phyloP scores from a whole-genome alignment of 2,113 vertebrate genomes.

The Saccopteryx leptura region DNA sequence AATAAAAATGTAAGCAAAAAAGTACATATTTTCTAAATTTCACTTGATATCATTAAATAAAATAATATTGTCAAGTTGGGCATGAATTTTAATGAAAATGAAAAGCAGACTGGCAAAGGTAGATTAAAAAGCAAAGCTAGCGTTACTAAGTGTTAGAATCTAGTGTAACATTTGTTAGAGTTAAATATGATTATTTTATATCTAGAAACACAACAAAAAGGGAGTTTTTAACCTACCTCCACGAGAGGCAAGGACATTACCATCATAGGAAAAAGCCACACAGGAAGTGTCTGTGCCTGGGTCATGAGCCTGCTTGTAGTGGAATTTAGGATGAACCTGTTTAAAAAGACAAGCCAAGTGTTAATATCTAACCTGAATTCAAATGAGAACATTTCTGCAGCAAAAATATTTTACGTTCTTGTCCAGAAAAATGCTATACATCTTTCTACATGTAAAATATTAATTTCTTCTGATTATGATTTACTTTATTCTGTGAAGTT shows the following conservation, averaged over 20 bases:
- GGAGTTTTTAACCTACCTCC: constrained; percentile 91
- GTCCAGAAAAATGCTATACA: constrained; percentile 28
- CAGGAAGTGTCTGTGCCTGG: constrained; percentile 95
- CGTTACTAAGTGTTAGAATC: not conserved
- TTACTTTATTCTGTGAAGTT: not conserved
- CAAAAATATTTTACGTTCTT: constrained; percentile 32
- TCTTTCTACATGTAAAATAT: not conserved
- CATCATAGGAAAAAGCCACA: constrained; percentile 96
- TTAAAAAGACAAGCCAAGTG: constrained; percentile 68
- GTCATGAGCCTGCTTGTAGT: constrained; percentile 95
- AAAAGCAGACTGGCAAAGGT: not conserved
- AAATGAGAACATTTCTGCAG: not conserved
- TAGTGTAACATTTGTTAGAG: not conserved
- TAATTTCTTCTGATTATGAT: constrained; percentile 37
- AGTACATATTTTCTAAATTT: not conserved
- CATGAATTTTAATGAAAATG: constrained; percentile 25
- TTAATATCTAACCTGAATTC: constrained; percentile 46
- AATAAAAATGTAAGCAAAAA: constrained; percentile 46
- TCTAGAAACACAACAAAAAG: constrained; percentile 34
- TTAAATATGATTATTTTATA: constrained; percentile 46
- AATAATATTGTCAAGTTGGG: constrained; percentile 28
- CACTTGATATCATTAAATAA: constrained; percentile 39
- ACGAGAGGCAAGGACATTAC: constrained; percentile 94
- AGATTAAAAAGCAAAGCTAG: constrained; percentile 21
- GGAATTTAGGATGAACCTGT: constrained; percentile 98